Evolutionary conservation across 2,797 vertebrate genomes (phyloP).

Genomic region (Gambusia yucatana): DNA sequence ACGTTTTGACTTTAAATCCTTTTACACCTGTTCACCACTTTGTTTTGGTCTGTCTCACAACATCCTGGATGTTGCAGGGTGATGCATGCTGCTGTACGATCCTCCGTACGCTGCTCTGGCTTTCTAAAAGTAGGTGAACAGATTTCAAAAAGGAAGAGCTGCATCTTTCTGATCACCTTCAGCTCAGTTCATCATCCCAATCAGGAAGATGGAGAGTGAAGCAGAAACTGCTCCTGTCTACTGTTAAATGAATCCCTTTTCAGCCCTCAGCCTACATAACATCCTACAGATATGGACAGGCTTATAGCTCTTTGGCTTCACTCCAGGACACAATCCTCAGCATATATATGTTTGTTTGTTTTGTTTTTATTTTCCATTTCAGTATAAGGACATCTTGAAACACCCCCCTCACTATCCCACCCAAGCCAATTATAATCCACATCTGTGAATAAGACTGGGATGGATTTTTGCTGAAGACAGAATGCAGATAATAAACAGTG

Average conservation of each 20-base stretch:
- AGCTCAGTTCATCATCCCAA: slow-evolving; percentile 52
- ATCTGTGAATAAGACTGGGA: slow-evolving; percentile 18
- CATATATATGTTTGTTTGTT: slow-evolving; percentile 24
- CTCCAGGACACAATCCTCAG: slow-evolving; percentile 46
- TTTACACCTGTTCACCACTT: slow-evolving; percentile 33
- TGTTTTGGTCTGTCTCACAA: background rate
- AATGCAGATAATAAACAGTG: slow-evolving; percentile 14
- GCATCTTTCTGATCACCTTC: slow-evolving; percentile 21
- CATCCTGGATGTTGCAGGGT: too few species aligned
- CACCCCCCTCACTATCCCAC: background rate
- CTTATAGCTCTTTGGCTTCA: slow-evolving; percentile 63
- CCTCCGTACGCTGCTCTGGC: background rate
- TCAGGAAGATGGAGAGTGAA: slow-evolving; percentile 55
- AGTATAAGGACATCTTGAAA: slow-evolving; percentile 35
- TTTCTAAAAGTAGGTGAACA: slow-evolving; percentile 45
- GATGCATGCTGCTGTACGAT: too few species aligned
- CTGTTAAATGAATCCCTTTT: slow-evolving; percentile 68
- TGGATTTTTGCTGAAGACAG: slow-evolving; percentile 26
- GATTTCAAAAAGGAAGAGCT: slow-evolving; percentile 35
- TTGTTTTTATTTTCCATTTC: slow-evolving; percentile 38
- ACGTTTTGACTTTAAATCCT: background rate
- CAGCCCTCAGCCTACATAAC: slow-evolving; percentile 51
- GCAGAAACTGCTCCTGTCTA: slow-evolving; percentile 57
- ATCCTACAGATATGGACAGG: slow-evolving; percentile 55
- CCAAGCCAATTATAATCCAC: slow-evolving; percentile 13